phyloP scores from a whole-genome alignment of 2,113 vertebrate species.

The Phyllopteryx taeniolatus region DNA sequence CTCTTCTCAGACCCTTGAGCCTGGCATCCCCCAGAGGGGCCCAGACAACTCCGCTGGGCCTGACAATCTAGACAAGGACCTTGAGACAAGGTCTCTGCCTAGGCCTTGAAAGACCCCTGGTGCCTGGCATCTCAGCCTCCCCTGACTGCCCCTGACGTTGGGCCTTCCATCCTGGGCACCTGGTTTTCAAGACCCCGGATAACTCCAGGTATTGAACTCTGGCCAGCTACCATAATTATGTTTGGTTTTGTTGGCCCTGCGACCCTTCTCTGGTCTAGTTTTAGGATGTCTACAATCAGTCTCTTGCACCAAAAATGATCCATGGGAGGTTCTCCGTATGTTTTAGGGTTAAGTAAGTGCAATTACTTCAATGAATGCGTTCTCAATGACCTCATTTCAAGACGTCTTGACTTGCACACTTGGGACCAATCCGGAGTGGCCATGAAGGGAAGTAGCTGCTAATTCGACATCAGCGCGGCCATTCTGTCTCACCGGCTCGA shows the following conservation, averaged over 20 bases:
- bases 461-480: slow-evolving; percentile 17
- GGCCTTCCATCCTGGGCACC: not conserved
- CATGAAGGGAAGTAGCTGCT: not conserved
- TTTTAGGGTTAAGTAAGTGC: not conserved
- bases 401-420: not conserved
- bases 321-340: not conserved
- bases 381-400: not conserved
- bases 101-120: too few relatives aligned
- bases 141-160: not conserved
- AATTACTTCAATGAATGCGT: not conserved
- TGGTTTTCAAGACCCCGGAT: not conserved
- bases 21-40: too few relatives aligned
- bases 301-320: not conserved
- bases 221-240: not conserved
- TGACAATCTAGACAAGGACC: too few relatives aligned
- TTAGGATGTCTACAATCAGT: not conserved
- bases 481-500: slow-evolving; percentile 13
- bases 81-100: too few relatives aligned
- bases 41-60: too few relatives aligned
- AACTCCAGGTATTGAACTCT: too few relatives aligned
- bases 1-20: too few relatives aligned
- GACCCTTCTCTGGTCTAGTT: not conserved
- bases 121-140: not conserved
- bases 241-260: not conserved
- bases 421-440: slow-evolving; percentile 17